These are phyloP conservation scores for Paramormyrops hopkinsi DNA, from an alignment of 2,797 vertebrate genomes.

Conservation along the genomic window DNA sequence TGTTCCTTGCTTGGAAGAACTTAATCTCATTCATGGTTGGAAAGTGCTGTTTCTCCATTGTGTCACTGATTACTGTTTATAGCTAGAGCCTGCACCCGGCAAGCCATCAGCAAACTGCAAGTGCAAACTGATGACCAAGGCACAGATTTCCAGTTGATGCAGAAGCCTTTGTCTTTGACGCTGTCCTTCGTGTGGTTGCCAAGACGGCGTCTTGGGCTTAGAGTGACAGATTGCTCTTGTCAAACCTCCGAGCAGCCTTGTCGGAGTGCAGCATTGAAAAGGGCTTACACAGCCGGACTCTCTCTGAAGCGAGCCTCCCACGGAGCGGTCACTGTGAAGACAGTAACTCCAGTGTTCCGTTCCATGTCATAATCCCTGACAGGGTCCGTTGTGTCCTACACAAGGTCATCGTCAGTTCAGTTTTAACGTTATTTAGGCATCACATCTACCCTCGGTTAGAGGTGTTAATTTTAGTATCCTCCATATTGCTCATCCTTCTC, in stretches of 20 bases:
- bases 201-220: neutral
- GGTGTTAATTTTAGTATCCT: neutral
- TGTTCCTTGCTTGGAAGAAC: neutral
- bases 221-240: slow-evolving; percentile 4
- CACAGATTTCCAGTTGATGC: neutral
- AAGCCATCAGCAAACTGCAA: neutral
- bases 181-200: neutral
- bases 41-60: neutral
- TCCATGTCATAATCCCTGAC: neutral
- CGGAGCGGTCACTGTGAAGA: neutral
- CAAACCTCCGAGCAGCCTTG: neutral
- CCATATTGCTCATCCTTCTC: neutral
- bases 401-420: neutral
- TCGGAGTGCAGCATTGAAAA: neutral
- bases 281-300: neutral
- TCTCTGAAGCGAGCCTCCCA: neutral
- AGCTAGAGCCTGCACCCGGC: neutral
- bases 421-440: neutral
- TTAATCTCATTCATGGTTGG: neutral
- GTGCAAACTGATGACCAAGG: neutral
- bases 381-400: neutral
- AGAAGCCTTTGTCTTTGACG: neutral
- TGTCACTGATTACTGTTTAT: neutral
- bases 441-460: neutral
- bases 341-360: neutral